Base-by-base conservation (phyloP, 2,113 vertebrate genomes). In the Cyanocitta stelleri region DNA sequence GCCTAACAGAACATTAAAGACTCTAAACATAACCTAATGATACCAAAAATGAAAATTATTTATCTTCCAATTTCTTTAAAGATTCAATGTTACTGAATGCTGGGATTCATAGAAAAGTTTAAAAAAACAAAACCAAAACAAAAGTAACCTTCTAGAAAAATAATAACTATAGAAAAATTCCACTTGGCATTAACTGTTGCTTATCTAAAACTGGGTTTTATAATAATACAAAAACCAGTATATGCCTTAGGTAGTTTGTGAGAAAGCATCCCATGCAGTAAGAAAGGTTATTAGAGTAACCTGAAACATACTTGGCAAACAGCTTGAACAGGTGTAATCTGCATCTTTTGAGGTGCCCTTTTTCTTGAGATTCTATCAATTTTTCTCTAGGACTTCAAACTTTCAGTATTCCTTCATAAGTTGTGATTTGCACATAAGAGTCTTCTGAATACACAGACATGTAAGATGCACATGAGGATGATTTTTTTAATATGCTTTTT, bases 61-160 rank as follows among this genome's bases (percentile, higher is more conserved):
- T 93, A 2, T 97, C 55, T 93, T 93, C 85, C 80, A 94, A 52
- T 96, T 97, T 97, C 77, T 97, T 90, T 85, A 92, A 94, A 96
- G 64, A 95, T 85, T 85, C 68, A 96, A 90, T 87, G 85, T 95
- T 95, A 93, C 84, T 95, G 85, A 96, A 96, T 97, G 89, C 85
- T 97, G 91, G 6, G 90, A 88, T 96, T 96, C 79, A 86, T 49
- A 54, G 43, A 93, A 96, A 96, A 97, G 90, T 97, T 95, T 11
- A 19, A 48, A 48, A 58, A 85, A 43, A 82, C 58, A 66, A 94
- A 90, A 85, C 75, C 86, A 87, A 94, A 97, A 63, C 19, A 62
- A 48, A 77, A 92, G 54, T 26, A 92, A 61, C 26, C 54, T 90
- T 92, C 15, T 92, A 46, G 30, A 32, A 95, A 95, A 73, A 51